Evolutionary conservation across 37 sponge, comb jelly and placozoan genomes (phyloP).

Genomic region (Ephydatia muelleri): DNA sequence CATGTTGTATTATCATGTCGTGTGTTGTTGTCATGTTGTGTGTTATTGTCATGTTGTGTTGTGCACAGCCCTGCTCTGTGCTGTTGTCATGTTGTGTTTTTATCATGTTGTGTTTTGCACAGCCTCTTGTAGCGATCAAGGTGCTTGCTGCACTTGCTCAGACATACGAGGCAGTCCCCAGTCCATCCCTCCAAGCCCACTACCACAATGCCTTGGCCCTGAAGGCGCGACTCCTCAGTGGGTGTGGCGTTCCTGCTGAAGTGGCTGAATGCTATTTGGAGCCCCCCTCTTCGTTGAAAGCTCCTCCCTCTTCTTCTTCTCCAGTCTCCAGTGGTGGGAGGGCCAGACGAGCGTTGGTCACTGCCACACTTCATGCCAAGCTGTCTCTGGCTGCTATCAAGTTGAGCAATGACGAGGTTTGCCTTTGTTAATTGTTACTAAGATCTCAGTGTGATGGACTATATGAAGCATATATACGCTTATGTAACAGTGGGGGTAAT

Average conservation of each 20-base stretch:
- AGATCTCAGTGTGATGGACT: too few relatives aligned
- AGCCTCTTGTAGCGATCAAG: not conserved
- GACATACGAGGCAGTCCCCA: not conserved
- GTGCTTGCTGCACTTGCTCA: not conserved
- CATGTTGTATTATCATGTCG: too few relatives aligned
- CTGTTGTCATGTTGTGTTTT: too few relatives aligned
- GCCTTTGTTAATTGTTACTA: not conserved
- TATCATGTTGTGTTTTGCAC: too few relatives aligned
- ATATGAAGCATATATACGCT: too few relatives aligned
- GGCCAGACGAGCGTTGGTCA: not conserved
- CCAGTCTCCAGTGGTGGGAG: not conserved
- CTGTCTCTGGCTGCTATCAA: not conserved
- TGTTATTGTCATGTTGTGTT: too few relatives aligned
- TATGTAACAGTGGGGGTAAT: too few relatives aligned
- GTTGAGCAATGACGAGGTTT: not conserved
- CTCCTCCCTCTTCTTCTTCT: not conserved
- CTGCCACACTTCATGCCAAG: not conserved
- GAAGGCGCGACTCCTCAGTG: not conserved
- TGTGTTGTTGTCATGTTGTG: too few relatives aligned
- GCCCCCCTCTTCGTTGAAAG: not conserved
- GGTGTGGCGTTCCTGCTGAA: not conserved
- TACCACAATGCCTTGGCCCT: not conserved
- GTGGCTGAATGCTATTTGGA: not conserved
- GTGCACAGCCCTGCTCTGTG: too few relatives aligned
- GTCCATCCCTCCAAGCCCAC: not conserved